Evolutionary conservation across 2,888 invertebrate genomes (phyloP).

Genomic region (Amphimallon solstitiale): DNA sequence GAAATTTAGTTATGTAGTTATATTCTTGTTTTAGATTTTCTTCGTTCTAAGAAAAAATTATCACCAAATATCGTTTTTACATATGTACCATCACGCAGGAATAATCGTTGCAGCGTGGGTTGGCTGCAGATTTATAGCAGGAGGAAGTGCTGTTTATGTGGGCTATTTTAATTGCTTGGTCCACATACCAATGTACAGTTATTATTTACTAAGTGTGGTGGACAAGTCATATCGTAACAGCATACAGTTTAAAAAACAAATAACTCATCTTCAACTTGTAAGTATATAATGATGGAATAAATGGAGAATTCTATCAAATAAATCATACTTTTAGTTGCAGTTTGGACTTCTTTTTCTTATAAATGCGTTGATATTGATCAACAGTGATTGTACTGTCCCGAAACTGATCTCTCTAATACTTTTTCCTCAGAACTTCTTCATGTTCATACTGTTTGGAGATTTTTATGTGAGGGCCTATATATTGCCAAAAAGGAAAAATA

Average conservation of each 20-base stretch:
- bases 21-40: slow-evolving; percentile 70
- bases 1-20: slow-evolving; percentile 7
- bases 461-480: too few species aligned
- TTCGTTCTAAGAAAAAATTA: slow-evolving; percentile 85
- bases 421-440: too few species aligned
- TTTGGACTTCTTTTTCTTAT: too few species aligned
- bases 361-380: too few species aligned
- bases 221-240: slow-evolving; percentile 75
- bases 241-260: slow-evolving; percentile 82
- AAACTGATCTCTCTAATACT: too few species aligned
- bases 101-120: slow-evolving; percentile 78
- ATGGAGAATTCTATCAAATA: background rate
- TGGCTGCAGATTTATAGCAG: slow-evolving; percentile 70
- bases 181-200: slow-evolving; percentile 83
- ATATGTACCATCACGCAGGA: slow-evolving; percentile 86
- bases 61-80: slow-evolving; percentile 83
- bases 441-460: too few species aligned
- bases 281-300: slow-evolving; percentile 49
- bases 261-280: slow-evolving; percentile 85
- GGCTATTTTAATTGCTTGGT: slow-evolving; percentile 79
- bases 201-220: slow-evolving; percentile 81
- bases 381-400: too few species aligned
- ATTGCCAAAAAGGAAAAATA: too few species aligned
- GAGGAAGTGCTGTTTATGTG: slow-evolving; percentile 74
- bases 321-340: too few species aligned